These are phyloP conservation scores for Squalus acanthias DNA, from an alignment of 2,797 vertebrate species.

Conservation along the genomic window DNA sequence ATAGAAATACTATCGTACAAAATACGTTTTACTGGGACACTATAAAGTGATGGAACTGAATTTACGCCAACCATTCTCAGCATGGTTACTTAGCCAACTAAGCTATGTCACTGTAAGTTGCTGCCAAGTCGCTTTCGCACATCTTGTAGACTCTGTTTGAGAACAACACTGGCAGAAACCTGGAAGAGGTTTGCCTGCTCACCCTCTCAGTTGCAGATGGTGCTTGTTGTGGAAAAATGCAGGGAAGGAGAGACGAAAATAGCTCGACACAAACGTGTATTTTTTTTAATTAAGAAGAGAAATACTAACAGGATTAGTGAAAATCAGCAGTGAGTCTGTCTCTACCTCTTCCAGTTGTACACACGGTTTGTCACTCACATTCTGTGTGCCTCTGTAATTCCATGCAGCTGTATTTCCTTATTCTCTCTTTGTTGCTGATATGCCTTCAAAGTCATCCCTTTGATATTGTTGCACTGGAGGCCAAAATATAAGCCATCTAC, in stretches of 20 bases:
- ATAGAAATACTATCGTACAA: background rate
- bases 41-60: background rate
- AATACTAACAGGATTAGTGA: background rate
- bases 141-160: background rate
- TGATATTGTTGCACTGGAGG: background rate
- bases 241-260: background rate
- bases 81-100: background rate
- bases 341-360: background rate
- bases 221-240: background rate
- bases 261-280: background rate
- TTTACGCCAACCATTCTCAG: background rate
- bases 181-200: background rate
- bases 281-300: background rate
- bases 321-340: background rate
- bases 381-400: background rate
- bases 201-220: background rate
- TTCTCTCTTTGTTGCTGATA: background rate
- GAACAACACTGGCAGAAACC: background rate
- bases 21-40: background rate
- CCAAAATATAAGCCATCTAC: background rate
- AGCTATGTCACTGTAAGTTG: background rate
- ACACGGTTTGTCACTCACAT: background rate
- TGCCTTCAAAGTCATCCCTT: background rate
- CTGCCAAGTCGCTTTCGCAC: background rate
- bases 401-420: background rate